These are phyloP conservation scores for Daboia siamensis DNA, from an alignment of 2,113 vertebrate genomes.

Conservation along the genomic window DNA sequence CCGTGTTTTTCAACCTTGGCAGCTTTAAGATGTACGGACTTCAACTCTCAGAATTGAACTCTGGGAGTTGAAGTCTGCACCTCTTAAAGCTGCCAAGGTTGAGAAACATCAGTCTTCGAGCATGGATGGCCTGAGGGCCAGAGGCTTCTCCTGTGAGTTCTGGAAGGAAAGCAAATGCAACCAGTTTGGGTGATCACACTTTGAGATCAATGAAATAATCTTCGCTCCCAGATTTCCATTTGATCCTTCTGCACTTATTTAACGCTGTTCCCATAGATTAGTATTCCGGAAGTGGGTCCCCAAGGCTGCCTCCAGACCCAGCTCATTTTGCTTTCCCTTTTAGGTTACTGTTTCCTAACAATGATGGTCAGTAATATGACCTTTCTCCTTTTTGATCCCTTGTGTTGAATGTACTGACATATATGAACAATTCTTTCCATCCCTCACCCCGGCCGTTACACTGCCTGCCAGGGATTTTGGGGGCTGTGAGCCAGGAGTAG, in stretches of 20 bases:
- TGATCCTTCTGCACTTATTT: background rate
- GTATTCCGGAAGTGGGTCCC: background rate
- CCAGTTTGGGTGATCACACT: background rate
- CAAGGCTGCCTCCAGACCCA: background rate
- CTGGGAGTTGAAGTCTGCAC: background rate
- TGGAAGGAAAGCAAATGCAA: background rate
- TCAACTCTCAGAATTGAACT: background rate
- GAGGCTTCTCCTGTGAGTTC: background rate
- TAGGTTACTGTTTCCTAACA: background rate
- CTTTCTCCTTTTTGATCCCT: conserved; percentile 3
- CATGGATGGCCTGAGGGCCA: background rate
- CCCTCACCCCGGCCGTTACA: background rate
- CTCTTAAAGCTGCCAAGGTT: background rate
- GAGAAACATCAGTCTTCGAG: background rate
- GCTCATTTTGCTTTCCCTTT: background rate
- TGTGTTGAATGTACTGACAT: conserved; percentile 40
- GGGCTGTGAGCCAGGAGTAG: background rate
- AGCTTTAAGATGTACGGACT: background rate
- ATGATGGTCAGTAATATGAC: background rate
- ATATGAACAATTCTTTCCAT: conserved; percentile 39
- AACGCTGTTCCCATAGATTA: background rate
- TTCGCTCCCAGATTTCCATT: background rate
- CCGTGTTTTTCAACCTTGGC: background rate
- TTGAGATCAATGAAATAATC: background rate
- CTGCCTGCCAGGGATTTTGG: conserved; percentile 9